phyloP scores from a whole-genome alignment of 2,888 invertebrate species.

The Euzophera pinguis region DNA sequence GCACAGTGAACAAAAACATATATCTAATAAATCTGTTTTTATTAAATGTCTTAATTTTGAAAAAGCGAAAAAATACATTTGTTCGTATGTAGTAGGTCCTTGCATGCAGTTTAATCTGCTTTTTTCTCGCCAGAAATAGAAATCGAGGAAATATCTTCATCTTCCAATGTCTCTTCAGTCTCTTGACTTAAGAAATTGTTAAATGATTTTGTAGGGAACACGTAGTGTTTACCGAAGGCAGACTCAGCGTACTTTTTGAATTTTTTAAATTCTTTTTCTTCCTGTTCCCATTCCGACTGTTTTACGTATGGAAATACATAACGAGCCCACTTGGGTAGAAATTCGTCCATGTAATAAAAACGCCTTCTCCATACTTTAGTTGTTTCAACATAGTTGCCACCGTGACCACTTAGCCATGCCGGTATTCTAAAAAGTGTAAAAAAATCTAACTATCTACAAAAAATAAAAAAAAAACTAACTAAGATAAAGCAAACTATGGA shows the following conservation, averaged over 20 bases:
- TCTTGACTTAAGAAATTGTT: constrained; percentile 35
- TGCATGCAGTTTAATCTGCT: background rate
- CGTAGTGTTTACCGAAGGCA: constrained; percentile 51
- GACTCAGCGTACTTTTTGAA: constrained; percentile 49
- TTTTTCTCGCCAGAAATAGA: constrained; percentile 11
- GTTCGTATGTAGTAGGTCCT: too few relatives aligned
- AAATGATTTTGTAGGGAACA: constrained; percentile 38
- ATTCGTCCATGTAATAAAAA: constrained; percentile 50
- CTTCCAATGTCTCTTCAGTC: constrained; percentile 36
- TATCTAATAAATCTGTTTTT: too few relatives aligned
- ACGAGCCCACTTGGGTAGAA: constrained; percentile 49
- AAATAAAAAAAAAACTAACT: too few relatives aligned
- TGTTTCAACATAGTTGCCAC: constrained; percentile 44
- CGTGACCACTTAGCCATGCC: constrained; percentile 46
- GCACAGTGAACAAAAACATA: too few relatives aligned
- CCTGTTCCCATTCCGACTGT: constrained; percentile 45
- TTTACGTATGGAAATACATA: constrained; percentile 41
- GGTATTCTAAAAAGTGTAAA: constrained; percentile 39
- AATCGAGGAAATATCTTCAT: constrained; percentile 23
- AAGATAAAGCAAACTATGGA: too few relatives aligned
- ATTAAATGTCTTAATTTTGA: too few relatives aligned
- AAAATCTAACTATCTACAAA: too few relatives aligned
- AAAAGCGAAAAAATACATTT: too few relatives aligned
- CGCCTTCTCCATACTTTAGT: constrained; percentile 50
- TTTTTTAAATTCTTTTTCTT: constrained; percentile 31